A percentile compares a stretch with the other conserved stretches of the same genome.
Evolutionary conservation across 2,888 invertebrate genomes (phyloP).

Genomic region (Steinernema scapterisci): DNA sequence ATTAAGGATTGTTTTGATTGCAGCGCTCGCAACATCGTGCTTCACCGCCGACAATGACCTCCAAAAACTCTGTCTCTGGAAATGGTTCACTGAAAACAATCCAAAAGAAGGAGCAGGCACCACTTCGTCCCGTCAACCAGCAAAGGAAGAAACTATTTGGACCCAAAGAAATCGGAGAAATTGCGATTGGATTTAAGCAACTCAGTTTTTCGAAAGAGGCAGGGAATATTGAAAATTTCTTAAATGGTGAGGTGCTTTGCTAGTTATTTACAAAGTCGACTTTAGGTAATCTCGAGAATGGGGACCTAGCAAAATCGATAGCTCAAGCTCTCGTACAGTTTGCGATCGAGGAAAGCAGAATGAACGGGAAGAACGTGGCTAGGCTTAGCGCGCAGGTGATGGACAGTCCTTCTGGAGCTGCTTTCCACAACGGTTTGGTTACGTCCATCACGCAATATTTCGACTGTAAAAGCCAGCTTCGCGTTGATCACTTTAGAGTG

Average conservation of each 20-base stretch:
- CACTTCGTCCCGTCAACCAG: conserved; percentile 22
- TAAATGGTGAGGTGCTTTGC: conserved; percentile 28
- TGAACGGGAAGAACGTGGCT: conserved; percentile 51
- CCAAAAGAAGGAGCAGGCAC: conserved; percentile 6
- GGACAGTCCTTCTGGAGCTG: conserved; percentile 51
- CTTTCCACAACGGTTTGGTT: conserved; percentile 57
- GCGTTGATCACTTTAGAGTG: conserved; percentile 58
- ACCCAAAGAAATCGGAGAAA: conserved; percentile 43
- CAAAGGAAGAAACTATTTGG: conserved; percentile 41
- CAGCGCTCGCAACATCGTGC: conserved; percentile 25
- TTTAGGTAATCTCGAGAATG: conserved; percentile 54
- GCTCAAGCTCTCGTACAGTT: conserved; percentile 55
- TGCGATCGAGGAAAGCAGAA: conserved; percentile 61
- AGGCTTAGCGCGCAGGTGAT: conserved; percentile 55
- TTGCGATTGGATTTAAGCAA: conserved; percentile 36
- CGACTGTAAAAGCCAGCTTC: conserved; percentile 60
- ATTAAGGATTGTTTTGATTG: conserved; percentile 6
- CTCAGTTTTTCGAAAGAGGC: conserved; percentile 40
- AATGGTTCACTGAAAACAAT: neutral
- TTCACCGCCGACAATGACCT: neutral
- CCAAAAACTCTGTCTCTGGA: neutral
- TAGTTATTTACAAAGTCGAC: neutral
- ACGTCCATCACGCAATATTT: conserved; percentile 57
- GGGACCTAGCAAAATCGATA: conserved; percentile 50
- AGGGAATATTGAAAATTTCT: conserved; percentile 41